Conservation (phyloP, 2,888 invertebrate genomes). For the Perizoma affinitatum region DNA sequence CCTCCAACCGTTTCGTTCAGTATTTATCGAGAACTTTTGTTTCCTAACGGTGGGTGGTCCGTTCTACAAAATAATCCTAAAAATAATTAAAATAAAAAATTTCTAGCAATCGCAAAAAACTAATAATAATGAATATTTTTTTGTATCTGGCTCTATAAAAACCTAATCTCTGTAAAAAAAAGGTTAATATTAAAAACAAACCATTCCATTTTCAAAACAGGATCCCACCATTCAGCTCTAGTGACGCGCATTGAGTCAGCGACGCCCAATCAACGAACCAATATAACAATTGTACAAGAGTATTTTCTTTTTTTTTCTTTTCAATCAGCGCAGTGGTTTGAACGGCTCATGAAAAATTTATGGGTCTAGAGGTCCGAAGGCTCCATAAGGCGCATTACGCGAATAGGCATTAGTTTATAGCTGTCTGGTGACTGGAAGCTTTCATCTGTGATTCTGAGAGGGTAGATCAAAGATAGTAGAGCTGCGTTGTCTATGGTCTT, state of each 20-base stretch:
- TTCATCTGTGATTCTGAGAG: conserved; percentile 29
- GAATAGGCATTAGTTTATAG: conserved; percentile 77
- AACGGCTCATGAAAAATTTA: conserved; percentile 80
- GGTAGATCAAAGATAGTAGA: conserved; percentile 4
- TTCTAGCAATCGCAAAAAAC: too few relatives aligned
- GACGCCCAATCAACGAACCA: conserved; percentile 54
- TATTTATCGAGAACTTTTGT: too few relatives aligned
- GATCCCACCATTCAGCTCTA: conserved; percentile 14
- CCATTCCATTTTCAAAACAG: conserved; percentile 27
- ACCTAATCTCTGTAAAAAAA: not conserved
- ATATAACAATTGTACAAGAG: conserved; percentile 63
- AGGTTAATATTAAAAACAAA: conserved; percentile 5
- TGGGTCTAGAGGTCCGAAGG: conserved; percentile 52
- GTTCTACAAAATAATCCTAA: too few relatives aligned
- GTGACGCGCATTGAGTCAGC: conserved; percentile 20
- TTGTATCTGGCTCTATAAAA: too few relatives aligned
- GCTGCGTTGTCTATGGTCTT: not conserved
- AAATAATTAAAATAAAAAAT: too few relatives aligned
- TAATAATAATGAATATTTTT: too few relatives aligned
- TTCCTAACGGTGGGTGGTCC: too few relatives aligned
- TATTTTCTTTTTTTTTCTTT: conserved; percentile 48
- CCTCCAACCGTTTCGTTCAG: too few relatives aligned
- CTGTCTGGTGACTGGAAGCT: conserved; percentile 33
- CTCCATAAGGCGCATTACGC: conserved; percentile 67
- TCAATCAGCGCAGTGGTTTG: conserved; percentile 69